phyloP scores from a whole-genome alignment of 2,797 vertebrate species.

The Onychomys arenicola region DNA sequence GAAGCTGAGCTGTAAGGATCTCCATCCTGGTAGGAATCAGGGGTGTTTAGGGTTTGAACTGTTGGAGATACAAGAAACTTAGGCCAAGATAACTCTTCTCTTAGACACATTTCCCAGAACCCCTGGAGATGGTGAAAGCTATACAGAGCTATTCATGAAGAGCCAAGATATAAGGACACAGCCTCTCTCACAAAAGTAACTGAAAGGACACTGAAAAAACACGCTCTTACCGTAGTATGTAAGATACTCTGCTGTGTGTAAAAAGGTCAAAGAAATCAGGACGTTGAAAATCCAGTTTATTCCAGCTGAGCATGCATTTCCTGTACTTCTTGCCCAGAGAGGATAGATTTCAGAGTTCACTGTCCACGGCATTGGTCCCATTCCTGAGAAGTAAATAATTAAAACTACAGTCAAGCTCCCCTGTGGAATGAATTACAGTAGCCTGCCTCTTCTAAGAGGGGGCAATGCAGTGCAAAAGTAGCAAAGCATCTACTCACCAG shows the following conservation, averaged over 20 bases:
- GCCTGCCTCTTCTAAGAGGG: neutral
- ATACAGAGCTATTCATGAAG: neutral
- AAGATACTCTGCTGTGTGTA: conserved; percentile 96
- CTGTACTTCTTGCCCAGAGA: conserved; percentile 98
- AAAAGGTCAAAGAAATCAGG: conserved; percentile 96
- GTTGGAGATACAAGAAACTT: neutral
- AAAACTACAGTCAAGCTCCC: conserved; percentile 48
- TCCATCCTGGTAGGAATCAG: neutral
- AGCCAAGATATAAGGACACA: neutral
- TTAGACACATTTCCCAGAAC: neutral
- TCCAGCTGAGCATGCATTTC: conserved; percentile 97
- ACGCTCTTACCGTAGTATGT: conserved; percentile 95
- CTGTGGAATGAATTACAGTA: neutral
- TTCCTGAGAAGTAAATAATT: conserved; percentile 89
- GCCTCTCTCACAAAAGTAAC: neutral
- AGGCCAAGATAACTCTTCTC: neutral
- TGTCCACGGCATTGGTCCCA: conserved; percentile 99
- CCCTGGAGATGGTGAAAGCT: neutral
- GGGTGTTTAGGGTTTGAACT: neutral
- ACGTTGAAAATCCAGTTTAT: conserved; percentile 99
- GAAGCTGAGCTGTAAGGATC: neutral
- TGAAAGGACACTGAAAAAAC: neutral
- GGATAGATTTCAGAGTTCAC: conserved; percentile 99
- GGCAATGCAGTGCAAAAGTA: neutral
- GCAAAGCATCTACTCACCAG: conserved; percentile 89